Conservation (phyloP, 1,140 invertebrate genomes). For the Heterodera schachtii region DNA sequence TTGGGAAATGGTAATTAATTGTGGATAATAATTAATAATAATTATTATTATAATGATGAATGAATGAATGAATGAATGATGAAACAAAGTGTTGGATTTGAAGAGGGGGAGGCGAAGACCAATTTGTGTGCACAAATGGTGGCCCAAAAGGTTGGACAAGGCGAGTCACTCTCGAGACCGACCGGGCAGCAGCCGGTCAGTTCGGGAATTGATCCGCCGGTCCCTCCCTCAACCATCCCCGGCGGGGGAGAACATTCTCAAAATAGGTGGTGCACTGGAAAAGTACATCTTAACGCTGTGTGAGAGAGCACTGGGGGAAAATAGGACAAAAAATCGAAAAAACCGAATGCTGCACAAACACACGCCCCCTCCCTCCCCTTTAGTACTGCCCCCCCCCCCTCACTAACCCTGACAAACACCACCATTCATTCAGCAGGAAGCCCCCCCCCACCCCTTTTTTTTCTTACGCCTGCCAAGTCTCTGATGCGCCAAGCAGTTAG, state of each 20-base stretch:
- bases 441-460: neutral
- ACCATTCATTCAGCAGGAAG: too few relatives aligned
- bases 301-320: neutral
- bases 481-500: neutral
- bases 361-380: neutral
- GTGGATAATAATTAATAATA: too few relatives aligned
- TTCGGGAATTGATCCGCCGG: neutral
- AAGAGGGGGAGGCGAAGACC: neutral
- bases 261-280: neutral
- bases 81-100: neutral
- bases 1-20: too few relatives aligned
- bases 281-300: slow-evolving; percentile 6
- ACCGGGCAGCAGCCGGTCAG: neutral
- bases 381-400: too few relatives aligned
- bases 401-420: neutral
- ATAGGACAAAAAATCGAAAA: neutral
- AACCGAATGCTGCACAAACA: slow-evolving; percentile 10
- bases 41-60: too few relatives aligned
- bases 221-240: neutral
- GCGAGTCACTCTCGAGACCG: neutral
- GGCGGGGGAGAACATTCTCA: neutral
- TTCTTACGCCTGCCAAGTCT: neutral
- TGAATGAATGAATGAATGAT: neutral
- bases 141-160: neutral
- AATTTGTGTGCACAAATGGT: neutral